A percentile compares a stretch with the other conserved stretches of the same genome.
Evolutionary conservation across 2,888 invertebrate species (phyloP).

Genomic region (Drosophila niveifrons): DNA sequence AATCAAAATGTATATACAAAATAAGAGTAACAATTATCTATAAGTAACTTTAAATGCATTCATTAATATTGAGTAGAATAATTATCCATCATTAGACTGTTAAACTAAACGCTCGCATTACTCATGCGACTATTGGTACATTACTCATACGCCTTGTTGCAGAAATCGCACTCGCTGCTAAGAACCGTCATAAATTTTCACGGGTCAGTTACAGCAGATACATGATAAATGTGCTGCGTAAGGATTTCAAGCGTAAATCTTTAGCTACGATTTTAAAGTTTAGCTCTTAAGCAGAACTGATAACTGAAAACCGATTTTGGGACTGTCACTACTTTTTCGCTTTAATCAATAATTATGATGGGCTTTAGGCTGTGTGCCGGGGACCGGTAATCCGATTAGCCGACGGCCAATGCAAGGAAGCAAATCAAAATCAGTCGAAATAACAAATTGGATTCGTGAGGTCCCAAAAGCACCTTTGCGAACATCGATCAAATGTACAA

Average conservation of each 20-base stretch:
- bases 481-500: slow-evolving; percentile 32
- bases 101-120: not conserved
- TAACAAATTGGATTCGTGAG: slow-evolving; percentile 59
- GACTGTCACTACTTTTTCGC: slow-evolving; percentile 21
- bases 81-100: too few species aligned
- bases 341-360: slow-evolving; percentile 57
- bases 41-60: too few species aligned
- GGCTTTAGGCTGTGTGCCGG: not conserved
- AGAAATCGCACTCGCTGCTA: not conserved
- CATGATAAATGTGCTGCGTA: not conserved
- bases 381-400: slow-evolving; percentile 64
- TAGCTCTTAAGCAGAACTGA: slow-evolving; percentile 4
- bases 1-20: too few species aligned
- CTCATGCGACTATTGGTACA: not conserved
- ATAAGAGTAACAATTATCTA: too few species aligned
- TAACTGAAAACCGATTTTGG: slow-evolving; percentile 2
- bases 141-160: not conserved
- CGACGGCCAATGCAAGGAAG: slow-evolving; percentile 37
- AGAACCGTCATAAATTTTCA: not conserved
- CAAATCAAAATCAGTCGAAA: slow-evolving; percentile 62
- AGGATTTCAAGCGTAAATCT: not conserved
- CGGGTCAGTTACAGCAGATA: not conserved
- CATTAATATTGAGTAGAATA: too few species aligned
- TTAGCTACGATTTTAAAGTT: not conserved
- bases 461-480: slow-evolving; percentile 33